These are phyloP conservation scores for Listronotus bonariensis DNA, from an alignment of 1,140 invertebrate genomes.

Conservation along the genomic window DNA sequence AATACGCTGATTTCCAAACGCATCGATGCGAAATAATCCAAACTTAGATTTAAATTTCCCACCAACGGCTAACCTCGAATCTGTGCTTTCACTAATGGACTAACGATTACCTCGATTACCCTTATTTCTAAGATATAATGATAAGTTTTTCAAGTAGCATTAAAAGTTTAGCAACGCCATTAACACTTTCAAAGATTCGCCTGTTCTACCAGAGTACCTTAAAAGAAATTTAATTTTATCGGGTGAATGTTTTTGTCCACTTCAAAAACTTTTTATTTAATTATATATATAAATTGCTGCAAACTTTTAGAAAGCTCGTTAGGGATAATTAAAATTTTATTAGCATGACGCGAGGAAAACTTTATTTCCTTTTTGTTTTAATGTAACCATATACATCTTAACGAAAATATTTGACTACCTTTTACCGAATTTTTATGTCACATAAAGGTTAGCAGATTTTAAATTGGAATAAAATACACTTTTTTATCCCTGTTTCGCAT, in stretches of 20 bases:
- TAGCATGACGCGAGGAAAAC: too few relatives aligned
- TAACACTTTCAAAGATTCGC: conserved; percentile 26
- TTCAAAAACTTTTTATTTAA: conserved; percentile 15
- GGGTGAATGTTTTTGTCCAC: conserved; percentile 8
- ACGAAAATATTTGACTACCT: too few relatives aligned
- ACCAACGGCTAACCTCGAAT: conserved; percentile 35
- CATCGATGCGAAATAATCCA: conserved; percentile 48
- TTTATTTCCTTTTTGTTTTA: too few relatives aligned
- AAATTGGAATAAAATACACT: too few relatives aligned
- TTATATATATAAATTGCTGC: background rate
- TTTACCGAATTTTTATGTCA: too few relatives aligned
- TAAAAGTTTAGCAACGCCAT: conserved; percentile 26
- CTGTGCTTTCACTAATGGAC: conserved; percentile 49
- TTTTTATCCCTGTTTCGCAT: too few relatives aligned
- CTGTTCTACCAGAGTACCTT: conserved; percentile 9
- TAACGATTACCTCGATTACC: conserved; percentile 49
- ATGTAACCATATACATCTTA: too few relatives aligned
- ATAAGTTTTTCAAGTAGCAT: conserved; percentile 45
- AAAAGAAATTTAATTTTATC: conserved; percentile 26
- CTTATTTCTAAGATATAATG: conserved; percentile 43
- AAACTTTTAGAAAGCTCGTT: too few relatives aligned
- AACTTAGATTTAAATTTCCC: conserved; percentile 39
- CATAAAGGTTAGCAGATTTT: too few relatives aligned
- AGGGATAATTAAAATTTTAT: too few relatives aligned
- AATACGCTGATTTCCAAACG: conserved; percentile 35